Conservation (phyloP, 2,888 invertebrate genomes). For the Tenthredo notha region DNA sequence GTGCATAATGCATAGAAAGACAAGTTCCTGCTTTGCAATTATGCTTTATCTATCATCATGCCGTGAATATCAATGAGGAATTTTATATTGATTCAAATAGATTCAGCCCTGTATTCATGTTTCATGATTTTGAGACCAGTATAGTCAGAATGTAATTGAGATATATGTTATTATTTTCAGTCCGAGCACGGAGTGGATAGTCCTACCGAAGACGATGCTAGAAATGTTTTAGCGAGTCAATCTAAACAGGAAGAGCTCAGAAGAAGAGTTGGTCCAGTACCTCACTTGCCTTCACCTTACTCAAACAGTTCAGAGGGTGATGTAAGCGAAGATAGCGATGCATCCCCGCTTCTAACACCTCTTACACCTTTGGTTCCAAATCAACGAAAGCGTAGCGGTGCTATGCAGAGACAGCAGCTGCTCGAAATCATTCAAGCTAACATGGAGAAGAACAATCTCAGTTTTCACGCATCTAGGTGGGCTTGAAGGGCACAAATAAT, state of each 20-base stretch:
- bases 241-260: slow-evolving; percentile 75
- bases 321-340: slow-evolving; percentile 74
- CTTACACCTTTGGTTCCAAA: slow-evolving; percentile 78
- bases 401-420: slow-evolving; percentile 89
- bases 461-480: slow-evolving; percentile 91
- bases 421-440: slow-evolving; percentile 93
- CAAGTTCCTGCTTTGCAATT: neutral
- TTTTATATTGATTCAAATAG: neutral
- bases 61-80: neutral
- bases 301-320: slow-evolving; percentile 76
- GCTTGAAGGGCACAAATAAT: slow-evolving; percentile 60
- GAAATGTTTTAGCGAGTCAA: slow-evolving; percentile 70
- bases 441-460: slow-evolving; percentile 94
- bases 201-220: slow-evolving; percentile 76
- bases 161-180: slow-evolving; percentile 61
- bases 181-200: slow-evolving; percentile 80
- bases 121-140: neutral
- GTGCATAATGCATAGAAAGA: neutral
- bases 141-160: neutral
- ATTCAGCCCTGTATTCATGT: neutral
- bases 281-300: slow-evolving; percentile 74
- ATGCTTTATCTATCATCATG: neutral
- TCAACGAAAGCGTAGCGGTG: slow-evolving; percentile 84
- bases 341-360: slow-evolving; percentile 72
- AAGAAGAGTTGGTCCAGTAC: slow-evolving; percentile 73